These are phyloP conservation scores for Poecile montanus DNA, from an alignment of 2,797 vertebrate species.

Conservation along the genomic window DNA sequence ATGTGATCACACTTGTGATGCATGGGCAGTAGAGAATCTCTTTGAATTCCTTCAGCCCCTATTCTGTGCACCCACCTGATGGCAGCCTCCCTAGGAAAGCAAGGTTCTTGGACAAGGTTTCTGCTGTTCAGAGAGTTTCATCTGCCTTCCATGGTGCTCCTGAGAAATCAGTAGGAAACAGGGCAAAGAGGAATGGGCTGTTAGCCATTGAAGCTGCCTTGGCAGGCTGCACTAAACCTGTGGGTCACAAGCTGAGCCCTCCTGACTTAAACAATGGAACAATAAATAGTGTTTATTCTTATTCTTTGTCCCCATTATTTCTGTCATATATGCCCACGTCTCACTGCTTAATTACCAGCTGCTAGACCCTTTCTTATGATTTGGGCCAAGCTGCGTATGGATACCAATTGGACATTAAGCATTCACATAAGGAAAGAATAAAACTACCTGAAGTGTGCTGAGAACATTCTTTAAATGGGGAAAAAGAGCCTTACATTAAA, in stretches of 20 bases:
- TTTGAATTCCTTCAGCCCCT: neutral
- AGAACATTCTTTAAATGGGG: neutral
- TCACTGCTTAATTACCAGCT: neutral
- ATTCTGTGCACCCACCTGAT: neutral
- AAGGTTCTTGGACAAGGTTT: neutral
- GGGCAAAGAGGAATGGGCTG: neutral
- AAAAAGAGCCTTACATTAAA: neutral
- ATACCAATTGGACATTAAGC: neutral
- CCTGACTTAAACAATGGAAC: neutral
- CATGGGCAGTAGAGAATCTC: neutral
- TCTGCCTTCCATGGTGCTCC: neutral
- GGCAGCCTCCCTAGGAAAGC: neutral
- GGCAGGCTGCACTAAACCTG: neutral
- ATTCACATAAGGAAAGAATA: neutral
- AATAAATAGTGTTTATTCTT: neutral
- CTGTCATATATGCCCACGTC: neutral
- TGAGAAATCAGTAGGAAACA: neutral
- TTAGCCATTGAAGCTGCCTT: neutral
- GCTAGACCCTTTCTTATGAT: neutral
- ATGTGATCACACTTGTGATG: neutral
- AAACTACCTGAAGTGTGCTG: neutral
- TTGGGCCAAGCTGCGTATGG: neutral
- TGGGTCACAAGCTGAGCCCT: neutral
- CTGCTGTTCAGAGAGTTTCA: fast-evolving
- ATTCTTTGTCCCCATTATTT: neutral